Evolutionary conservation across 2,113 vertebrate genomes (phyloP).

Genomic region (Phalacrocorax aristotelis): DNA sequence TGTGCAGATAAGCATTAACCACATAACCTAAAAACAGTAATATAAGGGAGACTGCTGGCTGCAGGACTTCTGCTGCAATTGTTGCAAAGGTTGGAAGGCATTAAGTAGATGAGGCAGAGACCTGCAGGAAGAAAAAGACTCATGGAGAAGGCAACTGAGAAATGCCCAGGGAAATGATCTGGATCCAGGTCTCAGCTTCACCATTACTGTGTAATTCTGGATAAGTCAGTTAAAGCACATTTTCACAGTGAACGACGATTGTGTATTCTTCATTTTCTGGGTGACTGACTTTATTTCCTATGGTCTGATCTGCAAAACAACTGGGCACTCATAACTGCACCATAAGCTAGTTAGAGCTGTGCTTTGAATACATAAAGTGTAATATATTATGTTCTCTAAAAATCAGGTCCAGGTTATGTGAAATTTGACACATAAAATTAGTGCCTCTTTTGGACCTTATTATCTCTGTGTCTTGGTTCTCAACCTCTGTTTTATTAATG

Average conservation of each 20-base stretch:
- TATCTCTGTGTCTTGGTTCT: neutral
- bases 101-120: neutral
- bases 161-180: neutral
- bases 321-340: neutral
- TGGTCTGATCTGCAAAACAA: conserved; percentile 14
- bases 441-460: neutral
- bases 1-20: neutral
- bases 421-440: neutral
- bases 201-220: neutral
- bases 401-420: neutral
- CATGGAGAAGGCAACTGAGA: neutral
- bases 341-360: neutral
- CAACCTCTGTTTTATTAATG: neutral
- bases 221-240: neutral
- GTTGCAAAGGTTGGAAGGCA: neutral
- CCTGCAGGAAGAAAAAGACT: neutral
- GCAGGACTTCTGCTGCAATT: neutral
- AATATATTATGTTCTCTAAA: neutral
- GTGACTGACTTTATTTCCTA: conserved; percentile 1
- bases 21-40: neutral
- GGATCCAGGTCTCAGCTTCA: neutral
- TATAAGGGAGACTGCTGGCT: neutral
- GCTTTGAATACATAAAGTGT: neutral
- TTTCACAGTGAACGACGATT: neutral
- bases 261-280: conserved; percentile 33